These are phyloP conservation scores for Echiichthys vipera DNA, from an alignment of 2,797 vertebrate genomes.

Conservation along the genomic window DNA sequence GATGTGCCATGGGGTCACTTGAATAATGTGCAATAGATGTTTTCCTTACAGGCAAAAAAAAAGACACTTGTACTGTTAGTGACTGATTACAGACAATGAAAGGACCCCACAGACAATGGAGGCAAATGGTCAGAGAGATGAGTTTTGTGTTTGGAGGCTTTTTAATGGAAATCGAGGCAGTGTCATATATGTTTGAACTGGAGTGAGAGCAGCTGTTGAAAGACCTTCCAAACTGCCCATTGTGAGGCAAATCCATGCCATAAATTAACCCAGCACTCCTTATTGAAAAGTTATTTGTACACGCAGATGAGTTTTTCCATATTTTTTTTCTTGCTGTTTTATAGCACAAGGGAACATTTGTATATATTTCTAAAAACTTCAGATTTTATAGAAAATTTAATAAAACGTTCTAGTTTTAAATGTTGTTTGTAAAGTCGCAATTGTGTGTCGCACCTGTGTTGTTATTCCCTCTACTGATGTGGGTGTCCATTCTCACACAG, in stretches of 20 bases:
- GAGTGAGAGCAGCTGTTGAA: constrained; percentile 86
- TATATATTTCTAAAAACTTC: constrained; percentile 91
- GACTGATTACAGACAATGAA: constrained; percentile 89
- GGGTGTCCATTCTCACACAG: constrained; percentile 1
- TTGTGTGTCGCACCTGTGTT: constrained; percentile 40
- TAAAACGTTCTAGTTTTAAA: constrained; percentile 93
- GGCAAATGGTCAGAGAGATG: constrained; percentile 86
- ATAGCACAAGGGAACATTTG: constrained; percentile 84
- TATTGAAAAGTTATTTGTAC: constrained; percentile 87
- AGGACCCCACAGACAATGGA: constrained; percentile 87
- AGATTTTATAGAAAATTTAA: constrained; percentile 96
- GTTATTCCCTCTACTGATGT: constrained; percentile 25
- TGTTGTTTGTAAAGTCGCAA: constrained; percentile 51
- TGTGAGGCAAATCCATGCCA: constrained; percentile 89
- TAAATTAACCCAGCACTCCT: constrained; percentile 91
- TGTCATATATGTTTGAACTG: constrained; percentile 89
- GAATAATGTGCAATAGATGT: constrained; percentile 94
- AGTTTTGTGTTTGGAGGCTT: constrained; percentile 89
- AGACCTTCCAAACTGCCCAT: constrained; percentile 88
- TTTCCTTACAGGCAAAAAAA: constrained; percentile 85
- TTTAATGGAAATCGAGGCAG: constrained; percentile 93
- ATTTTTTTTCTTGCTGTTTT: constrained; percentile 79
- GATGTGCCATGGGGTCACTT: constrained; percentile 79
- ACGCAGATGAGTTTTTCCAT: constrained; percentile 69
- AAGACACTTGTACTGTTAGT: constrained; percentile 88